phyloP scores from a whole-genome alignment of 1,140 invertebrate genomes.

The Bombus sibiricus region DNA sequence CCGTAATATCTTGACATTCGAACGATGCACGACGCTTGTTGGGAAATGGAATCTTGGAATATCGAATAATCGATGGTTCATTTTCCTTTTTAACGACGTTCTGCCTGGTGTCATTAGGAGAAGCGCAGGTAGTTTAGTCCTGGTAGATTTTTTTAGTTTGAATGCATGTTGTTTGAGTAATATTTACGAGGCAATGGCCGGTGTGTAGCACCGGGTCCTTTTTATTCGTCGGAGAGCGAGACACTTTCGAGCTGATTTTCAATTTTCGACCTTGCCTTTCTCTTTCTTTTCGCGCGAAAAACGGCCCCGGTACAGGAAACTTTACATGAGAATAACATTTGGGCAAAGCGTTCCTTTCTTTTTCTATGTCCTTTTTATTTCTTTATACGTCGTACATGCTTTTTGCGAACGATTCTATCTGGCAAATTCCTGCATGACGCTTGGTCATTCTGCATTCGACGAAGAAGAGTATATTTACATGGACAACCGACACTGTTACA shows the following conservation, averaged over 20 bases:
- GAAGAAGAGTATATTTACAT: constrained; percentile 35
- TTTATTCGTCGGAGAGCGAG: constrained; percentile 1
- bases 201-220: constrained; percentile 27
- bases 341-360: neutral
- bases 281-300: constrained; percentile 22
- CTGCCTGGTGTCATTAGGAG: constrained; percentile 29
- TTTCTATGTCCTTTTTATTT: neutral
- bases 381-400: constrained; percentile 6
- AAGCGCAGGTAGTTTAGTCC: constrained; percentile 36
- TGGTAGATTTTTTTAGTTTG: constrained; percentile 24
- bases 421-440: constrained; percentile 66
- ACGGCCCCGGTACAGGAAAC: neutral
- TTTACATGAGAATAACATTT: neutral
- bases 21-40: neutral
- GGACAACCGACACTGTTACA: constrained; percentile 58
- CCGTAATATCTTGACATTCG: neutral
- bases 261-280: constrained; percentile 40
- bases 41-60: neutral
- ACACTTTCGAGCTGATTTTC: constrained; percentile 31
- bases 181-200: constrained; percentile 7
- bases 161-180: constrained; percentile 30
- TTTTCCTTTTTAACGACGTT: neutral
- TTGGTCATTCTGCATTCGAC: constrained; percentile 59
- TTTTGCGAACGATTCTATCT: constrained; percentile 18
- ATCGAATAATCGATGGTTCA: neutral